phyloP scores from a whole-genome alignment of 1,140 invertebrate species.

The Drosophila ananassae region DNA sequence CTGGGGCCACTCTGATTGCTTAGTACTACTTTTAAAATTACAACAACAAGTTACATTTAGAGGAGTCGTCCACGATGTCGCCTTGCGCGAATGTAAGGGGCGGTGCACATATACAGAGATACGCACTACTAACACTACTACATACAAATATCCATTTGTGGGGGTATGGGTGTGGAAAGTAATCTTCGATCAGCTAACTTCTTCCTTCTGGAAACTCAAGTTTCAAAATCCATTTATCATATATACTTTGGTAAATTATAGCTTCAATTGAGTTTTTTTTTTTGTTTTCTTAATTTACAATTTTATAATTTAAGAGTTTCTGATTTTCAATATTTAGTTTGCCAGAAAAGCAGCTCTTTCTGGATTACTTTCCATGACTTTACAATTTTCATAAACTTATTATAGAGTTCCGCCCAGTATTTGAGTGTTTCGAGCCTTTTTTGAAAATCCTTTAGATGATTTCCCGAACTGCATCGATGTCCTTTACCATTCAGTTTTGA shows the following conservation, averaged over 20 bases:
- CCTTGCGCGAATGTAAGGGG: conserved; percentile 22
- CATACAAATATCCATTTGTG: conserved; percentile 75
- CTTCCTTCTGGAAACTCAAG: not conserved
- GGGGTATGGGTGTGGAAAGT: conserved; percentile 12
- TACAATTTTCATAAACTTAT: too few relatives aligned
- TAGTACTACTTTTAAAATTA: conserved; percentile 75
- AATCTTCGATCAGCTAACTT: not conserved
- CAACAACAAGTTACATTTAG: conserved; percentile 77
- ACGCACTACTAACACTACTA: conserved; percentile 66
- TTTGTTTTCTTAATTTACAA: not conserved
- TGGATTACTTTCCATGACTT: not conserved
- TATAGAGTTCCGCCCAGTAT: not conserved
- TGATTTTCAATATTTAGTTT: not conserved
- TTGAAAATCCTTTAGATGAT: not conserved
- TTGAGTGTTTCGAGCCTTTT: conserved; percentile 1
- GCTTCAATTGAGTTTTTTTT: not conserved
- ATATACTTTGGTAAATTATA: not conserved
- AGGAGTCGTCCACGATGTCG: conserved; percentile 64
- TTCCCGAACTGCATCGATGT: not conserved
- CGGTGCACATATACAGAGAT: conserved; percentile 54
- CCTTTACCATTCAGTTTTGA: not conserved
- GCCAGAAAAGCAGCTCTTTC: not conserved
- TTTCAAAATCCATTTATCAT: not conserved
- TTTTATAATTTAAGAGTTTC: not conserved
- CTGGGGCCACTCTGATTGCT: conserved; percentile 57